Conservation (phyloP, 37 sponge, comb jelly and placozoan species). For the Crambe crambe region DNA sequence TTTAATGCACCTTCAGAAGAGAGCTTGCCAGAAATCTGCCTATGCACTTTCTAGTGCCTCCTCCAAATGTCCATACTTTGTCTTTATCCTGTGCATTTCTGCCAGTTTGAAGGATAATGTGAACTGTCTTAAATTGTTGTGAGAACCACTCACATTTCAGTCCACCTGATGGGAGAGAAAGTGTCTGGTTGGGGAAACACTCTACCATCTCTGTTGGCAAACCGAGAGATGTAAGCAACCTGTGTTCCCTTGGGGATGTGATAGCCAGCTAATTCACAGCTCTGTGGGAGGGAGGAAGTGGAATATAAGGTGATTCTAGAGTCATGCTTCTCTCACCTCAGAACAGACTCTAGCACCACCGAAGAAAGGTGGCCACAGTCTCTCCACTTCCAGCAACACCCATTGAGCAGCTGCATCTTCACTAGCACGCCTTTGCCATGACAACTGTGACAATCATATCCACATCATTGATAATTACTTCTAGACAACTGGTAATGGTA, state of each 20-base stretch:
- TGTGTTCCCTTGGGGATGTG: constrained; percentile 64
- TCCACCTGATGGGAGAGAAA: constrained; percentile 87
- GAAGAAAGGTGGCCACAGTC: constrained; percentile 89
- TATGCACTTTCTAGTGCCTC: constrained; percentile 81
- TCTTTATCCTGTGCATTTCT: constrained; percentile 64
- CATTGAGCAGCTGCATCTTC: constrained; percentile 50
- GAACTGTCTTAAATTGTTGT: neutral
- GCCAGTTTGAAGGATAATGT: neutral
- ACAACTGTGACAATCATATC: constrained; percentile 1
- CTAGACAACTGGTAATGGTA: neutral
- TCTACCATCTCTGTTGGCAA: constrained; percentile 71
- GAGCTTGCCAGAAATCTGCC: constrained; percentile 58
- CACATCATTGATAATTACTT: neutral
- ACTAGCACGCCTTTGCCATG: constrained; percentile 6
- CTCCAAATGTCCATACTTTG: constrained; percentile 89
- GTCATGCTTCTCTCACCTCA: constrained; percentile 44
- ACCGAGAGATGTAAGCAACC: constrained; percentile 55
- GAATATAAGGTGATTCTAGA: neutral
- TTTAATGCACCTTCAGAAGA: constrained; percentile 51
- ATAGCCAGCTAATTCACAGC: constrained; percentile 67
- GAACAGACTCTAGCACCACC: constrained; percentile 74
- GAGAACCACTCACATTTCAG: constrained; percentile 39
- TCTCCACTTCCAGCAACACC: constrained; percentile 69
- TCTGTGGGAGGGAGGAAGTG: constrained; percentile 12
- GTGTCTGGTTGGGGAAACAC: constrained; percentile 74